phyloP scores from a whole-genome alignment of 2,797 vertebrate species.

The Onychomys leucogaster region DNA sequence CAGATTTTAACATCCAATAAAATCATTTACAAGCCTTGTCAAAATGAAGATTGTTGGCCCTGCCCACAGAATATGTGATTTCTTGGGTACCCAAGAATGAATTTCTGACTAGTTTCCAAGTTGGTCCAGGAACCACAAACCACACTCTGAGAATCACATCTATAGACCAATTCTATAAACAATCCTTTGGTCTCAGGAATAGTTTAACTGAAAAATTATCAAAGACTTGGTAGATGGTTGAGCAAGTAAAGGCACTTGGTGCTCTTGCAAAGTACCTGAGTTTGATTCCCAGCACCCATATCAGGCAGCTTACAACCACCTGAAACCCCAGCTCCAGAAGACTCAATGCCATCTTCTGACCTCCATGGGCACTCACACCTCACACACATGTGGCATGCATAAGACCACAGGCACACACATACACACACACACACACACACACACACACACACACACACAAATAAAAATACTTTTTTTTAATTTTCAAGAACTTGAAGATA shows the following conservation, averaged over 20 bases:
- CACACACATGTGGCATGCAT: background rate
- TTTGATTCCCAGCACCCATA: background rate
- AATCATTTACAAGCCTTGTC: background rate
- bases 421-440: background rate
- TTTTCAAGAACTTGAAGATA: background rate
- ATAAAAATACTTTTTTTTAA: background rate
- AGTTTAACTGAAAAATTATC: background rate
- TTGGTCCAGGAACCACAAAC: background rate
- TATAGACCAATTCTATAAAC: background rate
- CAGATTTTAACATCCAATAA: constrained; percentile 9
- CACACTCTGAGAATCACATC: background rate
- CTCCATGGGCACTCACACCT: background rate
- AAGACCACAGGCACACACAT: too few relatives aligned
- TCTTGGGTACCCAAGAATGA: background rate
- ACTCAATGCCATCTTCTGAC: background rate
- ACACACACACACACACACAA: background rate
- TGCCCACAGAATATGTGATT: background rate
- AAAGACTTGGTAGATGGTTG: background rate
- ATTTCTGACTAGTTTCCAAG: background rate
- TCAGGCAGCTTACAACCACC: background rate
- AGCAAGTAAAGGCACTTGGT: background rate
- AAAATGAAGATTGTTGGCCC: background rate
- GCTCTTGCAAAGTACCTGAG: background rate
- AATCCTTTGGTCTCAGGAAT: background rate
- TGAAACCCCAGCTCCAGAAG: background rate